Evolutionary conservation across 2,797 vertebrate species (phyloP).

Genomic region (Sorex maritimensis): DNA sequence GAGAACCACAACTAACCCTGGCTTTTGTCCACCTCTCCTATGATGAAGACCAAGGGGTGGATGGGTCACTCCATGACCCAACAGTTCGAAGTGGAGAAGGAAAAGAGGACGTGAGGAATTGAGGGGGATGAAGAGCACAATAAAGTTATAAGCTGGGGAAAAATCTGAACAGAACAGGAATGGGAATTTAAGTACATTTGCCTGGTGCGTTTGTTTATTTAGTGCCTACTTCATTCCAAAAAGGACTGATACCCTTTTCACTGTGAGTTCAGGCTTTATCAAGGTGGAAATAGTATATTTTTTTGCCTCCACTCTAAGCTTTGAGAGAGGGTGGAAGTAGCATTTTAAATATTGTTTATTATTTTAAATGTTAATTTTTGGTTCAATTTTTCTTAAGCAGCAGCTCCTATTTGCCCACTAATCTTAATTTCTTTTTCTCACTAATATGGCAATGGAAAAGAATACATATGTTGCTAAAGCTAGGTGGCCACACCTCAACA

Average conservation of each 20-base stretch:
- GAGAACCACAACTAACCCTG: conserved; percentile 67
- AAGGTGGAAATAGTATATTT: conserved; percentile 22
- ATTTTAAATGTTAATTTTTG: conserved; percentile 8
- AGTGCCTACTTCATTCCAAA: background rate
- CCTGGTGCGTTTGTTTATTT: background rate
- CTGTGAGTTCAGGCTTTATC: conserved; percentile 1
- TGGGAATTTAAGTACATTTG: background rate
- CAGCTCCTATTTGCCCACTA: background rate
- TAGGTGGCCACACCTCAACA: conserved; percentile 89
- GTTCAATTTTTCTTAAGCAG: background rate
- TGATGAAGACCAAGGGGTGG: background rate
- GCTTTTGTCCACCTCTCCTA: conserved; percentile 58
- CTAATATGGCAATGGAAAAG: conserved; percentile 69
- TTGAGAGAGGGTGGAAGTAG: background rate
- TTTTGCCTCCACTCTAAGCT: conserved; percentile 13
- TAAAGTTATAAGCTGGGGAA: background rate
- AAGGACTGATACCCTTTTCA: background rate
- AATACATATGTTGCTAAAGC: conserved; percentile 80
- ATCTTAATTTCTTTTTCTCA: conserved; percentile 39
- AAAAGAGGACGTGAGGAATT: background rate
- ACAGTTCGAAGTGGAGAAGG: background rate
- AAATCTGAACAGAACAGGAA: background rate
- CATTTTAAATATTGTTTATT: background rate
- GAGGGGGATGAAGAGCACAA: background rate
- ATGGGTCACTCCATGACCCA: background rate